Percentiles rank a stretch among this genome's conserved stretches.
phyloP scores from a whole-genome alignment of 2,797 vertebrate genomes.

The Muscicapa striata region DNA sequence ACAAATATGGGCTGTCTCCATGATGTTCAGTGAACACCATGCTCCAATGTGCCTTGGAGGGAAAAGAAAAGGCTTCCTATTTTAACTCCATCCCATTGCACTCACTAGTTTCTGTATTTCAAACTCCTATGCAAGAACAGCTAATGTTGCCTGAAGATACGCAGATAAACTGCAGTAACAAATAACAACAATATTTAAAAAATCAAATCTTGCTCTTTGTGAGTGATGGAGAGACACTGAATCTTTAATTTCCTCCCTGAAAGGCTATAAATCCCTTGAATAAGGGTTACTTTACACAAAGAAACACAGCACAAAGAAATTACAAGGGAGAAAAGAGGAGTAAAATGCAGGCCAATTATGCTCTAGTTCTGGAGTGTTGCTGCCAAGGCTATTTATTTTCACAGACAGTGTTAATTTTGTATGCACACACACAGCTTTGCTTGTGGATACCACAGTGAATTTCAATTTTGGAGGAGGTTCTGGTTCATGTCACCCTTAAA shows the following conservation, averaged over 20 bases:
- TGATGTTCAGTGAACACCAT: not conserved
- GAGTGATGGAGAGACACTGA: not conserved
- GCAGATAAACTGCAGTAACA: not conserved
- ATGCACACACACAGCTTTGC: conserved; percentile 54
- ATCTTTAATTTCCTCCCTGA: conserved; percentile 42
- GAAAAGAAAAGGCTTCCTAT: conserved; percentile 20
- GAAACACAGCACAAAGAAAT: conserved; percentile 63
- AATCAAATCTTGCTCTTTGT: conserved; percentile 28
- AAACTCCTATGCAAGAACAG: conserved; percentile 20
- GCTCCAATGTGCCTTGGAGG: conserved; percentile 18
- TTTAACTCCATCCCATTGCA: not conserved
- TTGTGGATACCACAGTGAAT: conserved; percentile 56
- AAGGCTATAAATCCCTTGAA: conserved; percentile 50
- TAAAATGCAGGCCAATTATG: conserved; percentile 61
- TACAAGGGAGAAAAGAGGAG: conserved; percentile 34
- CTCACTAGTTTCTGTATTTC: conserved; percentile 3
- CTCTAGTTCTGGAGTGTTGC: conserved; percentile 55
- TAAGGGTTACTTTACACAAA: conserved; percentile 60
- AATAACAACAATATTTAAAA: conserved; percentile 28
- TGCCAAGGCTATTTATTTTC: conserved; percentile 69
- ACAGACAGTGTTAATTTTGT: conserved; percentile 52
- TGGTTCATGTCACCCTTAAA: conserved; percentile 5
- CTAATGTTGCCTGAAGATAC: conserved; percentile 20
- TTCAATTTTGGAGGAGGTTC: conserved; percentile 46
- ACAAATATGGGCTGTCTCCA: conserved; percentile 9